Evolutionary conservation across 2,797 vertebrate genomes (phyloP).

Genomic region (Prunella strophiata): DNA sequence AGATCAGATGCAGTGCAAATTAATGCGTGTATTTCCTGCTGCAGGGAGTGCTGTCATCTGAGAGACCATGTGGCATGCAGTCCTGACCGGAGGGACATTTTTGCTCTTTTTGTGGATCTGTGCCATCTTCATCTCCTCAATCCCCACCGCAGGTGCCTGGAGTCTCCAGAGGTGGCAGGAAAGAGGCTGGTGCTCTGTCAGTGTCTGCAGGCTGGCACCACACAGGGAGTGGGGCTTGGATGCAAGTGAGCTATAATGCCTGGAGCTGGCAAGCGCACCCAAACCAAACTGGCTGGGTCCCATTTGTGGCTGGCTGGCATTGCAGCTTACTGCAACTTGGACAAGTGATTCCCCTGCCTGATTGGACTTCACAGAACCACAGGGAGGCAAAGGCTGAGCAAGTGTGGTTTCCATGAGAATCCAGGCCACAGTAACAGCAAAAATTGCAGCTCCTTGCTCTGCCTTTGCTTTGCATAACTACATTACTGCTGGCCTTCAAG

Average conservation of each 20-base stretch:
- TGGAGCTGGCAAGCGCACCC: neutral
- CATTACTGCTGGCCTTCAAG: neutral
- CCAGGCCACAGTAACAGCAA: neutral
- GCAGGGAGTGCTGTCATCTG: neutral
- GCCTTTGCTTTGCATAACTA: neutral
- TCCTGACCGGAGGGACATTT: neutral
- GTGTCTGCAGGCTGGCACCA: neutral
- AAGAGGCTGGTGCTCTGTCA: too few species aligned
- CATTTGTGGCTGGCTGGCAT: neutral
- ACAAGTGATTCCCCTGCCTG: neutral
- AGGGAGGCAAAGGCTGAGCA: neutral
- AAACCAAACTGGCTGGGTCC: neutral
- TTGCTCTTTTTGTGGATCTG: neutral
- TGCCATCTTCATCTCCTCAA: neutral
- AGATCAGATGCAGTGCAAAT: neutral
- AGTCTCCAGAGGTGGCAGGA: neutral
- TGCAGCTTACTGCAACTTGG: neutral
- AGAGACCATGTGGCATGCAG: fast-evolving
- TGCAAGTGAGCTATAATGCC: fast-evolving
- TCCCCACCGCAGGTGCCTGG: neutral
- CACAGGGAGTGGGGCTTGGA: neutral
- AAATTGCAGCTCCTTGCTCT: neutral
- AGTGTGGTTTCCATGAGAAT: neutral
- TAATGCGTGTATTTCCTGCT: neutral
- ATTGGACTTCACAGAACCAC: neutral